phyloP scores from a whole-genome alignment of 2,797 vertebrate species.

The Gymnothorax javanicus region DNA sequence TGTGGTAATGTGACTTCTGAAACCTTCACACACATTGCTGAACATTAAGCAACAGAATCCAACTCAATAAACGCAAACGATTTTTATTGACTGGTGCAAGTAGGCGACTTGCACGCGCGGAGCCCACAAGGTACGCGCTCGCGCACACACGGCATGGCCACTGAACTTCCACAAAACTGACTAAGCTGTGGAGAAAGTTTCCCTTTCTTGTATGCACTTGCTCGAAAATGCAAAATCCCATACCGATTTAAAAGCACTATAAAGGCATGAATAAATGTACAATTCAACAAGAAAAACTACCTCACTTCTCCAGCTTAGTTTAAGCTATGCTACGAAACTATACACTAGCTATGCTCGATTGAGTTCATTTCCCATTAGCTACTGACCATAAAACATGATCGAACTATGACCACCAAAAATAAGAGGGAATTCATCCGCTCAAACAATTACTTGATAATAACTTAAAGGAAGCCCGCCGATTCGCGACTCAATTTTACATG shows the following conservation, averaged over 20 bases:
- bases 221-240: neutral
- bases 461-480: neutral
- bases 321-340: no score
- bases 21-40: neutral
- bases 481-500: neutral
- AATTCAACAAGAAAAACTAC: neutral
- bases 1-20: neutral
- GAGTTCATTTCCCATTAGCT: neutral
- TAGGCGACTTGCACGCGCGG: neutral
- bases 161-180: neutral
- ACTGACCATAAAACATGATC: neutral
- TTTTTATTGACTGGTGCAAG: neutral
- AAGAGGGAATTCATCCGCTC: neutral
- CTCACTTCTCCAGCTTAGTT: no score
- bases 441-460: neutral
- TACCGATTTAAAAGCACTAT: neutral
- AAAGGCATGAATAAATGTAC: neutral
- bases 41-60: neutral
- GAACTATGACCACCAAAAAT: neutral
- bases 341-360: neutral
- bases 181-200: neutral
- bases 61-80: neutral
- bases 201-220: constrained; percentile 19
- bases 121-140: neutral
- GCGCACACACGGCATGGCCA: neutral